Base-by-base conservation (phyloP, 2,888 invertebrate species). In the Drosophila fulvimacula region DNA sequence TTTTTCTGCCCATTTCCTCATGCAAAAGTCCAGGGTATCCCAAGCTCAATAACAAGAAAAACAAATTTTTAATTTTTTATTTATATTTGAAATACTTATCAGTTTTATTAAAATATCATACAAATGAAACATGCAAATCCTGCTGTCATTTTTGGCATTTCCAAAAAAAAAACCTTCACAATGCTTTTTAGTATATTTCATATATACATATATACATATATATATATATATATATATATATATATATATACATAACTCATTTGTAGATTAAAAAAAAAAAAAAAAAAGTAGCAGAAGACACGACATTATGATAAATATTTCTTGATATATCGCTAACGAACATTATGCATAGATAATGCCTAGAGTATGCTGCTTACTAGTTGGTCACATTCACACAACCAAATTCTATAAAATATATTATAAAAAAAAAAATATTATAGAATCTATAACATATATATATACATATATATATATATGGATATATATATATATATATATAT, bases 41-140 rank as follows among this genome's bases (percentile, higher is more conserved):
- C 7, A 38, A n/a, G 3, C n/a, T 5, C 13, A 36, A 36, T 41
- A 42, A 15, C 1, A 44, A 51, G n/a, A 21, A 36, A 21, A 34
- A n/a, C 32, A 17, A 19, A 10, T 24, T 7, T 1, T 19, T 1
- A 17, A 39, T 7, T 24, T 24, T 15, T 11, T 46, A 15, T 46
- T 46, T 46, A 30, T 30, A 11, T 11, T 17, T 17, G 27, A 42
- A 75, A 77, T 77, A 73, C 60, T 63, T 60, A 48, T 60, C 63
- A 56, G 30, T 61, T 78, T 78, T 80, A 78, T 78, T 78, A 76
- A 77, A 68, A 72, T 60, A 77, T 72, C 77, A 72, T 68, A 60
- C 9, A 61, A 53, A 38, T 63, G 49, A 71, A 71, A 62, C 10
- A 64, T 65, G 48, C 42, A 61, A 51, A 24, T 59, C 11, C 19